phyloP scores from a whole-genome alignment of 2,113 vertebrate genomes.

The Amphiprion ocellaris region DNA sequence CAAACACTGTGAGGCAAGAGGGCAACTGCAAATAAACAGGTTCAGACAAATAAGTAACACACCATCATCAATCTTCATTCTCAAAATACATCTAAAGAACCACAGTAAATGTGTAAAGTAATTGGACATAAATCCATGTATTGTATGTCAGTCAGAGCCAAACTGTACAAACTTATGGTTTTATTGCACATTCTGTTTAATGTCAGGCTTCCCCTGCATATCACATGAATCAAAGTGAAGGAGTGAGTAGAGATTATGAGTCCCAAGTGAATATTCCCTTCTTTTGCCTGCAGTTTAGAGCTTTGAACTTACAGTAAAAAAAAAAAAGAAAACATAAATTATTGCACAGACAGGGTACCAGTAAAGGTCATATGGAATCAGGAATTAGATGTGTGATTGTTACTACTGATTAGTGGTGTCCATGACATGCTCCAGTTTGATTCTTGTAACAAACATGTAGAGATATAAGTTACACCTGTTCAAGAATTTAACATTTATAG shows the following conservation, averaged over 20 bases:
- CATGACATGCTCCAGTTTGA: no score
- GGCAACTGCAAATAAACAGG: slow-evolving; percentile 34
- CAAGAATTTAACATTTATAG: no score
- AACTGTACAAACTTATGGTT: slow-evolving; percentile 11
- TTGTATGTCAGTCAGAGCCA: not conserved
- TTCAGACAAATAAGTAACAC: slow-evolving; percentile 43
- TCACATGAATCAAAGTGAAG: not conserved
- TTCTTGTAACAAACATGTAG: no score
- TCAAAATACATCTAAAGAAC: slow-evolving; percentile 26
- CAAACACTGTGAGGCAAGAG: slow-evolving; percentile 35
- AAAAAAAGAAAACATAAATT: no score
- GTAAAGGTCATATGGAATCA: no score
- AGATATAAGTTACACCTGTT: no score
- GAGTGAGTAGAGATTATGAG: not conserved
- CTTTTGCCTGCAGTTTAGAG: no score
- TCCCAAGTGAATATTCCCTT: not conserved
- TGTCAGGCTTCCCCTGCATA: not conserved
- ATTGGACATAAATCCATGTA: slow-evolving; percentile 29
- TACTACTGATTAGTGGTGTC: no score
- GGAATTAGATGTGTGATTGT: no score
- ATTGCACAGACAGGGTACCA: no score
- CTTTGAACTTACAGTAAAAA: not conserved
- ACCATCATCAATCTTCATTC: slow-evolving; percentile 17
- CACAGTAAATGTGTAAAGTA: slow-evolving; percentile 16
- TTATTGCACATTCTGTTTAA: slow-evolving; percentile 10